Percentiles rank a stretch among this genome's conserved stretches.
Conservation (phyloP, 2,797 vertebrate genomes). For the Paguma larvata region DNA sequence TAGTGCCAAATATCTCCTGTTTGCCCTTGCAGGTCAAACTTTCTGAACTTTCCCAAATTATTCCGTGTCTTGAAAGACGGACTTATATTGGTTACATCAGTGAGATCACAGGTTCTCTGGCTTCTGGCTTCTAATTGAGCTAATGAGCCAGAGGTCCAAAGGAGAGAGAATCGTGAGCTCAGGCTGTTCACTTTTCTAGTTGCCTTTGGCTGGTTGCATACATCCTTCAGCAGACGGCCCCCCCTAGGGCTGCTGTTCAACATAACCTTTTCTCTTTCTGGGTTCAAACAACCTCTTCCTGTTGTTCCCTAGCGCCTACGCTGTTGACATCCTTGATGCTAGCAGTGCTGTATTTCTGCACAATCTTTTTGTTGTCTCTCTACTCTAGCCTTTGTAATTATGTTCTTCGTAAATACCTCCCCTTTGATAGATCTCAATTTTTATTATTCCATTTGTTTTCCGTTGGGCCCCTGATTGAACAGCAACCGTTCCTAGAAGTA, state of each 20-base stretch:
- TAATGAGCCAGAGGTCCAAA: not conserved
- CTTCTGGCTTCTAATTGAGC: not conserved
- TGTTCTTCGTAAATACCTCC: not conserved
- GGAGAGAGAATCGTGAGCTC: not conserved
- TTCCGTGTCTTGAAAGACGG: not conserved
- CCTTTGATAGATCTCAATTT: not conserved
- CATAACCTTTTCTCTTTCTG: not conserved
- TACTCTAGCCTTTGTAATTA: not conserved
- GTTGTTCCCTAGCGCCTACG: not conserved
- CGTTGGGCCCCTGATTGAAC: not conserved
- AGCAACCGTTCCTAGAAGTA: not conserved
- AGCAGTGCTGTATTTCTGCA: not conserved
- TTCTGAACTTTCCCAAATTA: not conserved
- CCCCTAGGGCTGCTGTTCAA: not conserved
- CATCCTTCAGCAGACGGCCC: not conserved
- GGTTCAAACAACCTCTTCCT: not conserved
- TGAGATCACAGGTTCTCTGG: not conserved
- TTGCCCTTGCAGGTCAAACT: not conserved
- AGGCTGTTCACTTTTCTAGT: not conserved
- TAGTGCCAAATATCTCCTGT: not conserved
- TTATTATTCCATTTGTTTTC: not conserved
- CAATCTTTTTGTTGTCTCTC: not conserved
- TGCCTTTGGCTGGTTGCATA: not conserved
- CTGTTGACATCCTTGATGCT: not conserved
- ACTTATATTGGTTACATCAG: not conserved